Evolutionary conservation across 2,113 vertebrate genomes (phyloP).

Genomic region (Callospermophilus lateralis): DNA sequence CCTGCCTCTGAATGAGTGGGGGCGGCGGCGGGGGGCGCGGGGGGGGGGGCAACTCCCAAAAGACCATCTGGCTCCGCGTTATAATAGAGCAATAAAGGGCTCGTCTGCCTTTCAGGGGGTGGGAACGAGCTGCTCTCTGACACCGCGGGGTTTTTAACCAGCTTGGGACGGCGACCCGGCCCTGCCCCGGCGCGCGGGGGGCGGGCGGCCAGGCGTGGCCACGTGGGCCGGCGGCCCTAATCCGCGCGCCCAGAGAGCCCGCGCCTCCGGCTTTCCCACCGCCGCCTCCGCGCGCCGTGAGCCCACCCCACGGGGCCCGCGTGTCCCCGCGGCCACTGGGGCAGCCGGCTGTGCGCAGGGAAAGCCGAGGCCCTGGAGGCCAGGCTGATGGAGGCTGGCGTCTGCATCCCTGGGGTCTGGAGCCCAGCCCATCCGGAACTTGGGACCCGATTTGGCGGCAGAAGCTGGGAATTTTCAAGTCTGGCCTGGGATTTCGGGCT

Average conservation of each 20-base stretch:
- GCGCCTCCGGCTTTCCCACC: constrained; percentile 83
- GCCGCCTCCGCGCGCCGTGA: neutral
- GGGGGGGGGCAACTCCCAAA: constrained; percentile 88
- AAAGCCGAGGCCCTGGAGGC: neutral
- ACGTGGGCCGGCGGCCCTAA: constrained; percentile 58
- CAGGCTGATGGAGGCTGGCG: neutral
- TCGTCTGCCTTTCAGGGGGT: constrained; percentile 83
- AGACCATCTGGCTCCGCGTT: constrained; percentile 90
- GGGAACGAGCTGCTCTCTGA: constrained; percentile 84
- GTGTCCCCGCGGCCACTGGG: neutral
- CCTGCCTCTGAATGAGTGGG: constrained; percentile 87
- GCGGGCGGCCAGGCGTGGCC: neutral
- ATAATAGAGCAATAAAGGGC: constrained; percentile 88
- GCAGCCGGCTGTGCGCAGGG: neutral
- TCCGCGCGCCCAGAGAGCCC: constrained; percentile 77
- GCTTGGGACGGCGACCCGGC: constrained; percentile 67
- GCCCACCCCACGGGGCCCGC: neutral
- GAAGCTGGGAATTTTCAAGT: neutral
- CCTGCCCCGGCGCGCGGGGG: neutral
- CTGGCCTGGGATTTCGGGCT: neutral
- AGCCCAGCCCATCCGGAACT: constrained; percentile 11
- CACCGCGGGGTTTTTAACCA: constrained; percentile 79
- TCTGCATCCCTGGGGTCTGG: constrained; percentile 11
- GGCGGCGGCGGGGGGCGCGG: constrained; percentile 70
- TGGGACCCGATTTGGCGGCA: neutral